These are phyloP conservation scores for Menidia menidia DNA, from an alignment of 2,797 vertebrate genomes.

Conservation along the genomic window DNA sequence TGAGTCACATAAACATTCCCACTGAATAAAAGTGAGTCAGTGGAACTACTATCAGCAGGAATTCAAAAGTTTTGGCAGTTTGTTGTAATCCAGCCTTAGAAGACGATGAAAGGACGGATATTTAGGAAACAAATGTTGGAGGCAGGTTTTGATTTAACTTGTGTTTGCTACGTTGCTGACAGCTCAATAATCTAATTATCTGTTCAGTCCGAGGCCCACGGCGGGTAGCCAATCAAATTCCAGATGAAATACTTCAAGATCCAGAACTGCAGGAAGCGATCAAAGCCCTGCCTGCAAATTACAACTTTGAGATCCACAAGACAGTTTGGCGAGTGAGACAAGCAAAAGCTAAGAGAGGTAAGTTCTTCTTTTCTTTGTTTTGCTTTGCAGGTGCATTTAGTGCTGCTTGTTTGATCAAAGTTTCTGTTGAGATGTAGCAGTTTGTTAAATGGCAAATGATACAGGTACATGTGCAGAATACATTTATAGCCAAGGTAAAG, in stretches of 20 bases:
- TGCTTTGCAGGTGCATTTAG: background rate
- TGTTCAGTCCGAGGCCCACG: conserved; percentile 79
- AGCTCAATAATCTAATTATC: conserved; percentile 30
- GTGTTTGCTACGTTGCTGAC: conserved; percentile 3
- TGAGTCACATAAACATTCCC: too few relatives aligned
- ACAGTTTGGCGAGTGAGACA: conserved; percentile 94
- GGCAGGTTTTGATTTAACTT: background rate
- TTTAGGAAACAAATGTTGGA: conserved; percentile 3
- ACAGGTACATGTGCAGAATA: background rate
- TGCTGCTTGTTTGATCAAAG: background rate
- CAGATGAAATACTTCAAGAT: conserved; percentile 90
- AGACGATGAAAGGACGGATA: too few relatives aligned
- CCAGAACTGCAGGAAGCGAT: conserved; percentile 85
- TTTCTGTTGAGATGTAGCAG: background rate
- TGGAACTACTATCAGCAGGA: too few relatives aligned
- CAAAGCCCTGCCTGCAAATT: conserved; percentile 88
- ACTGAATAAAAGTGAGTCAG: too few relatives aligned
- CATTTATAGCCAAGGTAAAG: background rate
- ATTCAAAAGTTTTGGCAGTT: too few relatives aligned
- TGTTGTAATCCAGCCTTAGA: too few relatives aligned
- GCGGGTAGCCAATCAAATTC: conserved; percentile 90
- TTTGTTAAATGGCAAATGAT: background rate
- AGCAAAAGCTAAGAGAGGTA: conserved; percentile 89
- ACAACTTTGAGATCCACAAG: conserved; percentile 98
- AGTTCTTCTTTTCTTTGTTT: conserved; percentile 43